Base-by-base conservation (phyloP, 2,113 vertebrate species). In the Tyrannus savana region DNA sequence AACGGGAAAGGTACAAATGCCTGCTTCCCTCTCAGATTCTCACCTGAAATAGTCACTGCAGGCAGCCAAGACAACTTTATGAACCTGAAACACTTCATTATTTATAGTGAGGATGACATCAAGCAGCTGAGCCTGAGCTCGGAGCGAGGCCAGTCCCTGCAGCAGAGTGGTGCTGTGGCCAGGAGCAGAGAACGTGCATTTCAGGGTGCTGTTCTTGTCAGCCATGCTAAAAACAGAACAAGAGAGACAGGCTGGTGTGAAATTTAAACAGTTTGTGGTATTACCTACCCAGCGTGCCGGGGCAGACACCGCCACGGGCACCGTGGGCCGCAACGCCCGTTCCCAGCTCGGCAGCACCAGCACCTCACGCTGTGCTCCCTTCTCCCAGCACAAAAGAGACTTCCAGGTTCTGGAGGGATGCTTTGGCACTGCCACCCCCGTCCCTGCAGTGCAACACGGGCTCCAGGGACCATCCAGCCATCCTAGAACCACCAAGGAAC, bases 11-110 rank as follows among this genome's bases (percentile, higher is more conserved):
- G 95, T 84, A 41, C 2, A 60, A 90, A 52, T 35, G 83, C 39
- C 83, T 74, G 69, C 72, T 80, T 64, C 81, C 76, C 31, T 52
- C 12, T 5, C 41, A 10, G 59, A 41, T 22, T 59, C 98, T 98
- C 96, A 99, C 99, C 99, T 98, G 98, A 99, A 99, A 97, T 99
- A 99, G 97, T 99, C 99, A 85, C 99, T 99, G 98, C 99, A 99
- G 96, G 99, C 99, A 11, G 99, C 99, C 96, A 99, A 98, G 91
- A 99, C 99, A 52, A 99, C 99, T 98, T 98, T 99, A 98, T 99
- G 99, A 37, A 99, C 99, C 66, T 98, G 98, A 97, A 99, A 99
- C 73, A 97, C 98, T 98, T 99, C 98, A 77, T 98, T 98, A 93
- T 99, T 99, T 97, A 99, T 97, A 75, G 98, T 98, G 94, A 99